Percentiles rank a stretch among this genome's conserved stretches.
These are phyloP conservation scores for Sitta carolinensis DNA, from an alignment of 2,797 vertebrate genomes.

Conservation along the genomic window DNA sequence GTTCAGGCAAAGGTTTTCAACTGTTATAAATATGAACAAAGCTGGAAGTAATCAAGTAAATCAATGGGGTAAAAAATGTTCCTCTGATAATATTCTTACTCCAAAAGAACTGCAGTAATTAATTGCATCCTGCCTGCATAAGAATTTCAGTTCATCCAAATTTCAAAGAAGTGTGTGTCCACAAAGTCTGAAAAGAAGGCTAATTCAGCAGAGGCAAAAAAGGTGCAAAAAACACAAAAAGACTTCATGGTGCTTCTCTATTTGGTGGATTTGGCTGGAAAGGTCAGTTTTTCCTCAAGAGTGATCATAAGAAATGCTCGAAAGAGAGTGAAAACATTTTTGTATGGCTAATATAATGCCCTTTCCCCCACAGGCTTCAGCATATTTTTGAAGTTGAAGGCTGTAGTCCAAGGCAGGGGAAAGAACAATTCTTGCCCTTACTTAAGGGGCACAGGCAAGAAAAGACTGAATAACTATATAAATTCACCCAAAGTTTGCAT, in stretches of 20 bases:
- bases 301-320: not conserved
- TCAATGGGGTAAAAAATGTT: not conserved
- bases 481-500: not conserved
- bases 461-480: not conserved
- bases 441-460: not conserved
- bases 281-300: slow-evolving; percentile 36
- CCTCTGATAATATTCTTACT: not conserved
- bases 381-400: not conserved
- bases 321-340: slow-evolving; percentile 1
- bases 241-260: not conserved
- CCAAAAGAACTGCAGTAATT: not conserved
- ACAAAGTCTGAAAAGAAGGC: not conserved
- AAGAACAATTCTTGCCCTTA: not conserved
- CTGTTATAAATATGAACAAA: not conserved
- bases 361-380: not conserved
- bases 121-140: not conserved
- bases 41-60: slow-evolving; percentile 1
- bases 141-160: not conserved
- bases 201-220: not conserved
- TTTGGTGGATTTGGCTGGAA: not conserved
- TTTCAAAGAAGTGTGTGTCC: not conserved
- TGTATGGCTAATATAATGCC: not conserved
- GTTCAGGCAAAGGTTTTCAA: not conserved
- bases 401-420: not conserved
- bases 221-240: not conserved